phyloP scores from a whole-genome alignment of 1,140 invertebrate species.

The Atopsyche davidsoni region DNA sequence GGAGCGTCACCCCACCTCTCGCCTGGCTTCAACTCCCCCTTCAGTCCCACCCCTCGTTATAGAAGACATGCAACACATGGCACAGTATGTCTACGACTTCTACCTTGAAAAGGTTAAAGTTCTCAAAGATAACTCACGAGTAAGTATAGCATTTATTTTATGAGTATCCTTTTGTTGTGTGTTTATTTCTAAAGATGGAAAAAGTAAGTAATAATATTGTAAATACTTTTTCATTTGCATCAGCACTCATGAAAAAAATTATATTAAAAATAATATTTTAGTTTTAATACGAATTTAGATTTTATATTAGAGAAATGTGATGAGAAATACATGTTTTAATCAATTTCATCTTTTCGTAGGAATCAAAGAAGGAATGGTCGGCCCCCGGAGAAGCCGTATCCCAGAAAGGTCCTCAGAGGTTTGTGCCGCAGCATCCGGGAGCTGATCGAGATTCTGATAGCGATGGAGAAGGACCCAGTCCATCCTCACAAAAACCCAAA shows the following conservation, averaged over 20 bases:
- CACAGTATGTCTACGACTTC: constrained; percentile 85
- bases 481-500: constrained; percentile 1
- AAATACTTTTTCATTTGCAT: not conserved
- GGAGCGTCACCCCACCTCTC: constrained; percentile 70
- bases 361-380: constrained; percentile 32
- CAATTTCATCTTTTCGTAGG: constrained; percentile 17
- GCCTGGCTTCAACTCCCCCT: constrained; percentile 43
- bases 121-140: constrained; percentile 52
- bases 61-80: constrained; percentile 88
- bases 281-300: constrained; percentile 19
- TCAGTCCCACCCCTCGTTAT: constrained; percentile 49
- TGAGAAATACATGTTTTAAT: not conserved
- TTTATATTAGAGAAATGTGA: constrained; percentile 24
- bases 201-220: not conserved
- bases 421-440: constrained; percentile 54
- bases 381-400: constrained; percentile 38
- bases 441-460: constrained; percentile 50
- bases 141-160: constrained; percentile 32
- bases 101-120: constrained; percentile 72
- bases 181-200: constrained; percentile 11
- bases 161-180: not conserved
- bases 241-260: not conserved
- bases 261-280: constrained; percentile 7
- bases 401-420: constrained; percentile 32
- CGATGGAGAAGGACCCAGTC: constrained; percentile 35